Conservation (phyloP, 2,888 invertebrate genomes). For the Tryphoninae sp. region DNA sequence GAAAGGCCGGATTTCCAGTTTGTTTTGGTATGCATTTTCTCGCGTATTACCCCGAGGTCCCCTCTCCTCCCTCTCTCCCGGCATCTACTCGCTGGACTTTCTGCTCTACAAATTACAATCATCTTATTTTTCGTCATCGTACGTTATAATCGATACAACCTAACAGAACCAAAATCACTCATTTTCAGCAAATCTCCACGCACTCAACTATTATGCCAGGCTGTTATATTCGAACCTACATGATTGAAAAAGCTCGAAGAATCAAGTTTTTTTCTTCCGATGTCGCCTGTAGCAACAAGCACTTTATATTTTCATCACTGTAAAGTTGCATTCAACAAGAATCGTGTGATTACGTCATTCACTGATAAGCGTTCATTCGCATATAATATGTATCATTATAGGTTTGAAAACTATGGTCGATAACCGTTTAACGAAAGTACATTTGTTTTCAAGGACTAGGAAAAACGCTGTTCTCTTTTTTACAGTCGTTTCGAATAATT, state of each 20-base stretch:
- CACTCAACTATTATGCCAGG: neutral
- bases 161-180: neutral
- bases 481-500: conserved; percentile 37
- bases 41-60: conserved; percentile 30
- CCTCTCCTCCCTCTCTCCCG: conserved; percentile 23
- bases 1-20: conserved; percentile 56
- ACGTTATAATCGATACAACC: conserved; percentile 7
- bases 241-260: neutral
- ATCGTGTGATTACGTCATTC: conserved; percentile 50
- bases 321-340: conserved; percentile 26
- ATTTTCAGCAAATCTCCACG: neutral
- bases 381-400: conserved; percentile 12
- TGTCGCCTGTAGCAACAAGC: conserved; percentile 36
- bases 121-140: conserved; percentile 13
- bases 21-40: conserved; percentile 65
- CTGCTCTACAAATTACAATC: conserved; percentile 21
- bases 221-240: conserved; percentile 22
- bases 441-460: conserved; percentile 61
- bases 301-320: conserved; percentile 38
- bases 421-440: conserved; percentile 3
- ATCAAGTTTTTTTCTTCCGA: conserved; percentile 7
- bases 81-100: conserved; percentile 26
- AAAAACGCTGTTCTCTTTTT: conserved; percentile 69
- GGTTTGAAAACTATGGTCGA: conserved; percentile 7
- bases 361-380: conserved; percentile 36